These are phyloP conservation scores for Xenotilapia longispinis DNA, from an alignment of 2,113 vertebrate species.

Conservation along the genomic window DNA sequence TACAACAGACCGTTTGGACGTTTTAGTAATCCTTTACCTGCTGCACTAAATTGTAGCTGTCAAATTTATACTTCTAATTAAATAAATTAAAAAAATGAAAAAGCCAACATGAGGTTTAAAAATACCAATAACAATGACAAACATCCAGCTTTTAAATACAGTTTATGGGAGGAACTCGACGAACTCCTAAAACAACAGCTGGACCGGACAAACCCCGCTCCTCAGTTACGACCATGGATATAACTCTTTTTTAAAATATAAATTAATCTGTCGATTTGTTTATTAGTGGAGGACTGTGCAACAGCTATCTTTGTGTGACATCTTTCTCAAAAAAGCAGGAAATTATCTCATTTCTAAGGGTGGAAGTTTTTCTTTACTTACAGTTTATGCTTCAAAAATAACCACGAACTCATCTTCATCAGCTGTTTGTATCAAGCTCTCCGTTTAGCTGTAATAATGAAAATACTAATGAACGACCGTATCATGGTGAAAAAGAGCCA, in stretches of 20 bases:
- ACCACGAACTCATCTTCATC: neutral
- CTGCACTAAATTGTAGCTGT: neutral
- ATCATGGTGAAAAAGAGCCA: neutral
- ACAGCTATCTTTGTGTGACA: neutral
- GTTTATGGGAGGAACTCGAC: neutral
- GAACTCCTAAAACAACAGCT: neutral
- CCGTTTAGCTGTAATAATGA: neutral
- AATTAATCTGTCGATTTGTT: neutral
- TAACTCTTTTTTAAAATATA: accelerated
- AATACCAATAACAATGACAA: neutral
- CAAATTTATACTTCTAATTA: neutral
- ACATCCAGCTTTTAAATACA: neutral
- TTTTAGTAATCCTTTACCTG: neutral
- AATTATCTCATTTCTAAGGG: neutral
- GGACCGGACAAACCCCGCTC: neutral
- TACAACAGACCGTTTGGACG: neutral
- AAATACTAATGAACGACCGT: neutral
- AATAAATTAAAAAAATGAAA: neutral
- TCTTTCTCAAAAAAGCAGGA: neutral
- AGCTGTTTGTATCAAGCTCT: neutral
- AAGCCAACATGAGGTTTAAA: neutral
- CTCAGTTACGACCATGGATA: neutral
- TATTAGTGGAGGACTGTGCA: neutral
- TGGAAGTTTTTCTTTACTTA: neutral
- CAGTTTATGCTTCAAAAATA: neutral